Conservation (phyloP, 2,888 invertebrate genomes). For the Mesorhabditis belari region DNA sequence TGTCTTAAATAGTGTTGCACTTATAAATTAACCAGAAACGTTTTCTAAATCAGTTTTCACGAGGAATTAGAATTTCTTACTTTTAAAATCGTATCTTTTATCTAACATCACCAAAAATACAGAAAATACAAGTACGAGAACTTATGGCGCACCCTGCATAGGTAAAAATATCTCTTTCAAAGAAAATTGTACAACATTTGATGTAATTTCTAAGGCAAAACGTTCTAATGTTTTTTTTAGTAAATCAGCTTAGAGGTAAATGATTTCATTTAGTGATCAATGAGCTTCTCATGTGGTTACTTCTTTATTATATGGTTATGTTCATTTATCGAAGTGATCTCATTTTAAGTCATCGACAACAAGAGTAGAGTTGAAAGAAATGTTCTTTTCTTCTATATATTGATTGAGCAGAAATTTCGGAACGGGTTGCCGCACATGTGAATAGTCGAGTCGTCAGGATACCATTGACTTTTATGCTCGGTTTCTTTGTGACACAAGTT, state of each 20-base stretch:
- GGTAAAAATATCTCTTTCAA: background rate
- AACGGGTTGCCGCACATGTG: slow-evolving; percentile 6
- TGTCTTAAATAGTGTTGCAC: too few relatives aligned
- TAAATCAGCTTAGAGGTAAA: slow-evolving; percentile 9
- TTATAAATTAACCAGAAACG: too few relatives aligned
- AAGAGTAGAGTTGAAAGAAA: background rate
- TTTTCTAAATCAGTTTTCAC: too few relatives aligned
- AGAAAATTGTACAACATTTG: too few relatives aligned
- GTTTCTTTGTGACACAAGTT: slow-evolving; percentile 40
- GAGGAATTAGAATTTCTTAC: too few relatives aligned
- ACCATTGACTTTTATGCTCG: slow-evolving; percentile 41
- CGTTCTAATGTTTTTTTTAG: too few relatives aligned
- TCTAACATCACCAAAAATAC: background rate
- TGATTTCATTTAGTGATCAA: slow-evolving; percentile 8
- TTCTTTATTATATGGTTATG: slow-evolving; percentile 4
- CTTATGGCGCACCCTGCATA: too few relatives aligned
- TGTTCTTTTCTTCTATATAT: background rate
- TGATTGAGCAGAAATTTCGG: slow-evolving; percentile 5
- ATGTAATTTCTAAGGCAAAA: too few relatives aligned
- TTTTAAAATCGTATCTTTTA: too few relatives aligned
- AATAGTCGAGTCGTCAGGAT: slow-evolving; percentile 24
- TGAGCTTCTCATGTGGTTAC: slow-evolving; percentile 9
- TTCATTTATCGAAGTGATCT: slow-evolving; percentile 8
- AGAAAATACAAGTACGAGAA: too few relatives aligned
- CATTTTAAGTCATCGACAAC: slow-evolving; percentile 1